Conservation (phyloP, 2,113 vertebrate genomes). For the Coptodon bakossiorum region DNA sequence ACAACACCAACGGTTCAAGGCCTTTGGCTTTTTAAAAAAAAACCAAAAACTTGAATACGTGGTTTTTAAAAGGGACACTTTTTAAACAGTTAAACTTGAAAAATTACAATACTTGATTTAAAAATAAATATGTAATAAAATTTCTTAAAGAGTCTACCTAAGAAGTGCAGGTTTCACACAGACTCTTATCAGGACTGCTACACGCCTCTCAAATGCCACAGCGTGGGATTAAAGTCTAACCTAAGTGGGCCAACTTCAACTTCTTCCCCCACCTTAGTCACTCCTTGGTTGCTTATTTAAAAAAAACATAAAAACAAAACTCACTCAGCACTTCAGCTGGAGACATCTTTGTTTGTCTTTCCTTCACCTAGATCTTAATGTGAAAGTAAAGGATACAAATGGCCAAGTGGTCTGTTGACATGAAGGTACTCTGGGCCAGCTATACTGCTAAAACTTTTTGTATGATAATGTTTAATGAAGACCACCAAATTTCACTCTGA, state of each 20-base stretch:
- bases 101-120: neutral
- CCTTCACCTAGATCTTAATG: neutral
- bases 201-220: neutral
- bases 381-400: neutral
- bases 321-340: neutral
- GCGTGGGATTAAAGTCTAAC: slow-evolving; percentile 26
- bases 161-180: neutral
- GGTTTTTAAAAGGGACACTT: neutral
- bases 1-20: slow-evolving; percentile 28
- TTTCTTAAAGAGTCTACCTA: neutral
- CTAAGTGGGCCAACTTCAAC: neutral
- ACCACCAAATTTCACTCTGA: neutral
- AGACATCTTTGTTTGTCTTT: neutral
- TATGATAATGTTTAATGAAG: neutral
- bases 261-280: neutral
- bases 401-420: neutral
- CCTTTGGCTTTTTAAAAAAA: neutral
- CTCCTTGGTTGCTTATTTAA: neutral
- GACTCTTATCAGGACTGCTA: neutral
- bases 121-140: neutral
- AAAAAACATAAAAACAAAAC: neutral
- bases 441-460: neutral
- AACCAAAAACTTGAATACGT: neutral
- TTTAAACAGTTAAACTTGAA: neutral
- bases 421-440: neutral